Percentiles rank a stretch among this genome's conserved stretches.
These are phyloP conservation scores for Pseudomugil tenellus DNA, from an alignment of 2,797 vertebrate species.

Conservation along the genomic window DNA sequence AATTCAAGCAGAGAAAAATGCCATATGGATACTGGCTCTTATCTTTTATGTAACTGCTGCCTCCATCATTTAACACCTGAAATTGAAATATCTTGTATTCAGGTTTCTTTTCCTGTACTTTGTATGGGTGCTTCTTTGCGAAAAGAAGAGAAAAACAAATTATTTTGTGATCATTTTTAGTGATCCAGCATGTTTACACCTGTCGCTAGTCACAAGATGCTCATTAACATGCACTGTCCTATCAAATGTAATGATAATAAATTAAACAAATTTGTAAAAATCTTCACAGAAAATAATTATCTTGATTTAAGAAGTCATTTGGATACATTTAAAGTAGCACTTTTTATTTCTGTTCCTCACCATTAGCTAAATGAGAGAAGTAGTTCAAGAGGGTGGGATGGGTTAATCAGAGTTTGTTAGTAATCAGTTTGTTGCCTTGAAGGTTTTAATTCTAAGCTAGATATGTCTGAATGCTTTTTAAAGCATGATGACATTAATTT, in stretches of 20 bases:
- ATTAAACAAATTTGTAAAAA: too few relatives aligned
- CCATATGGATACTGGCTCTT: conserved; percentile 6
- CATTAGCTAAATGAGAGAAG: conserved; percentile 8
- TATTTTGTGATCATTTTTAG: too few relatives aligned
- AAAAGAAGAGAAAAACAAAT: too few relatives aligned
- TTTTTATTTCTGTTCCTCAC: conserved; percentile 20
- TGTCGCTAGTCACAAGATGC: too few relatives aligned
- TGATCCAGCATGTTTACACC: too few relatives aligned
- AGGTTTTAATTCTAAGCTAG: conserved; percentile 1
- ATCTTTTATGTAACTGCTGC: background rate
- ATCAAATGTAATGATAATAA: too few relatives aligned
- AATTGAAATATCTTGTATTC: background rate
- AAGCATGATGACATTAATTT: conserved; percentile 2
- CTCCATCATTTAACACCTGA: conserved; percentile 7
- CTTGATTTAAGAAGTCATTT: conserved; percentile 48
- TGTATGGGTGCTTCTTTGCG: background rate
- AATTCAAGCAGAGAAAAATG: conserved; percentile 17
- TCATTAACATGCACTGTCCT: too few relatives aligned
- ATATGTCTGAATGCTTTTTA: conserved; percentile 2
- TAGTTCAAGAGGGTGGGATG: conserved; percentile 3
- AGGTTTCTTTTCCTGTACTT: background rate
- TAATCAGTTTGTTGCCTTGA: conserved; percentile 5
- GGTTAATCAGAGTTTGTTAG: conserved; percentile 15
- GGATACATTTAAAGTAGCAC: conserved; percentile 28
- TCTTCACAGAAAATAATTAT: conserved; percentile 41